phyloP scores from a whole-genome alignment of 2,888 invertebrate genomes.

The Philhelius pedissequus region DNA sequence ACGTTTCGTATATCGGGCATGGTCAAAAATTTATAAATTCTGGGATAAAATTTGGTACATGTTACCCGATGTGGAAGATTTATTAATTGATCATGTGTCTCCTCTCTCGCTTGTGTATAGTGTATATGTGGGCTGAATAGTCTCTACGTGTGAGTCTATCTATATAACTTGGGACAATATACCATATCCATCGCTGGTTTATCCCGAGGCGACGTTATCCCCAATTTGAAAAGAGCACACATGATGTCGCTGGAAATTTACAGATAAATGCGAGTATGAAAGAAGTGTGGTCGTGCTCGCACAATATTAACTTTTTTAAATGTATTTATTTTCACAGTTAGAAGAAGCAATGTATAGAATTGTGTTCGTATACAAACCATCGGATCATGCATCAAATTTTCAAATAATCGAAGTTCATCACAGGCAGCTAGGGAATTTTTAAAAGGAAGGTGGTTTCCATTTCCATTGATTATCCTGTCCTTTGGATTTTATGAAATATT shows the following conservation, averaged over 20 bases:
- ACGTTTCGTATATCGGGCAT: slow-evolving; percentile 47
- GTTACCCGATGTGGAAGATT: slow-evolving; percentile 69
- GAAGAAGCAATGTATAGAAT: neutral
- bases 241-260: slow-evolving; percentile 22
- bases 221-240: neutral
- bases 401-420: neutral
- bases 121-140: neutral
- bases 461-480: neutral
- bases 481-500: neutral
- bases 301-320: neutral
- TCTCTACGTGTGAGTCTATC: slow-evolving; percentile 27
- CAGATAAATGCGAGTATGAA: neutral
- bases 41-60: slow-evolving; percentile 66
- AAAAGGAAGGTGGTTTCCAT: neutral
- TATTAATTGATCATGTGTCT: slow-evolving; percentile 69
- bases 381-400: neutral
- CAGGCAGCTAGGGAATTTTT: neutral
- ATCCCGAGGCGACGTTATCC: slow-evolving; percentile 10
- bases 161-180: neutral
- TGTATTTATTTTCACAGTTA: neutral
- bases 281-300: neutral
- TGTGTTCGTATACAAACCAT: neutral
- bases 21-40: slow-evolving; percentile 67
- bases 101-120: slow-evolving; percentile 39
- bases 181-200: neutral